Evolutionary conservation across 1,140 invertebrate genomes (phyloP).

Genomic region (Xylocopa sonorina): DNA sequence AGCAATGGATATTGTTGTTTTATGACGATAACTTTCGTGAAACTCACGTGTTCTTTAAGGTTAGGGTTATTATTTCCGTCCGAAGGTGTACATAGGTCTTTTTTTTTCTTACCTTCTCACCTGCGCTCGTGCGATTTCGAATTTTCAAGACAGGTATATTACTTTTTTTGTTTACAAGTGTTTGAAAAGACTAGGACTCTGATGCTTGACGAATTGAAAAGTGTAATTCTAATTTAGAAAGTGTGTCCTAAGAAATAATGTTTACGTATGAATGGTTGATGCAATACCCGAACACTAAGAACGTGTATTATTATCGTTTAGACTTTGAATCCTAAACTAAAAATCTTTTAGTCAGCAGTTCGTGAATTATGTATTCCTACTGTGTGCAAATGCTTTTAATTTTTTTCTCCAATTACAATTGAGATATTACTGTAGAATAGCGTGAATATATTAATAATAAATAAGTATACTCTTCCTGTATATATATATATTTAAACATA

Average conservation of each 20-base stretch:
- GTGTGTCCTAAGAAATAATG: background rate
- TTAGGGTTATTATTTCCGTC: background rate
- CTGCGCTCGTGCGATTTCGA: background rate
- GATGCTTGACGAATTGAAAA: background rate
- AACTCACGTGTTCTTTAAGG: background rate
- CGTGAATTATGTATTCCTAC: too few species aligned
- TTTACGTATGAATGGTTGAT: background rate
- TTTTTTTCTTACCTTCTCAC: background rate
- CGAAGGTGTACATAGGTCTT: background rate
- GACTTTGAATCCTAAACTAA: background rate
- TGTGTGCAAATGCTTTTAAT: too few species aligned
- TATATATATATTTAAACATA: background rate
- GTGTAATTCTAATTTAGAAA: background rate
- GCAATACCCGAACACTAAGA: background rate
- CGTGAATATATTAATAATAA: too few species aligned
- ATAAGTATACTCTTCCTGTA: too few species aligned
- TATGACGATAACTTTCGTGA: background rate
- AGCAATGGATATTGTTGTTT: background rate
- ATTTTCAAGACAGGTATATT: background rate
- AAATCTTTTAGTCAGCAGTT: too few species aligned
- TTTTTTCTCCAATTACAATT: too few species aligned
- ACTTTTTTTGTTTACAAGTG: background rate
- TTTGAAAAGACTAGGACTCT: background rate
- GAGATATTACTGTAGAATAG: too few species aligned
- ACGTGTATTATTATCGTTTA: background rate